A percentile compares a stretch with the other conserved stretches of the same genome.
These are phyloP conservation scores for Troglohyphantes excavatus DNA, from an alignment of 2,888 invertebrate genomes.

Conservation along the genomic window DNA sequence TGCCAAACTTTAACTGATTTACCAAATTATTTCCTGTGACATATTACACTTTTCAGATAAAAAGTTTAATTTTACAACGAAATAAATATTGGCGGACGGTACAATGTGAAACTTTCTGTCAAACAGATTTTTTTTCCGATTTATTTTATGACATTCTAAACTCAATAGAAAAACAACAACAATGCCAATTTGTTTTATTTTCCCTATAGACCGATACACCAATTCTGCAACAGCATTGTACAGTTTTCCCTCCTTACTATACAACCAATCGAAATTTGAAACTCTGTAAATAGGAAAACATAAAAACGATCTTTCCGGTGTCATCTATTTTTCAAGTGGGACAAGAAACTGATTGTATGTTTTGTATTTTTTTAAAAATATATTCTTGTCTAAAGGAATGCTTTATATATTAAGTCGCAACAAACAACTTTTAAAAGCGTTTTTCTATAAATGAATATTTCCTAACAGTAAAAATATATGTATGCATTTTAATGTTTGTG, in stretches of 20 bases:
- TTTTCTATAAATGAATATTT: too few relatives aligned
- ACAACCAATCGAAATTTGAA: not conserved
- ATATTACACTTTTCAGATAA: not conserved
- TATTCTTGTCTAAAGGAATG: too few relatives aligned
- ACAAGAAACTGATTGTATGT: too few relatives aligned
- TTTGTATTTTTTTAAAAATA: too few relatives aligned
- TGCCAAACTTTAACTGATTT: not conserved
- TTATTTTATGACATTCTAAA: conserved; percentile 3
- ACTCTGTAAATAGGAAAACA: not conserved
- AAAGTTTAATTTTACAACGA: not conserved
- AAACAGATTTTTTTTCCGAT: not conserved
- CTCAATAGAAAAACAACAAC: not conserved
- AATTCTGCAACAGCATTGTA: not conserved
- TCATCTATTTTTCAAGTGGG: not conserved
- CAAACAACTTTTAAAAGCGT: too few relatives aligned
- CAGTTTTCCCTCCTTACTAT: not conserved
- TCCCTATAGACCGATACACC: not conserved
- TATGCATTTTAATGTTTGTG: too few relatives aligned
- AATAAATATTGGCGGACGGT: not conserved
- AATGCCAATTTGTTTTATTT: not conserved
- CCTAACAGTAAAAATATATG: too few relatives aligned
- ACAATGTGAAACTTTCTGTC: conserved; percentile 14
- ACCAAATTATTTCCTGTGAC: not conserved
- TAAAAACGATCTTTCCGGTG: not conserved
- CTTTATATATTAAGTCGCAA: too few relatives aligned